phyloP scores from a whole-genome alignment of 2,113 vertebrate species.

The Theristicus caerulescens region DNA sequence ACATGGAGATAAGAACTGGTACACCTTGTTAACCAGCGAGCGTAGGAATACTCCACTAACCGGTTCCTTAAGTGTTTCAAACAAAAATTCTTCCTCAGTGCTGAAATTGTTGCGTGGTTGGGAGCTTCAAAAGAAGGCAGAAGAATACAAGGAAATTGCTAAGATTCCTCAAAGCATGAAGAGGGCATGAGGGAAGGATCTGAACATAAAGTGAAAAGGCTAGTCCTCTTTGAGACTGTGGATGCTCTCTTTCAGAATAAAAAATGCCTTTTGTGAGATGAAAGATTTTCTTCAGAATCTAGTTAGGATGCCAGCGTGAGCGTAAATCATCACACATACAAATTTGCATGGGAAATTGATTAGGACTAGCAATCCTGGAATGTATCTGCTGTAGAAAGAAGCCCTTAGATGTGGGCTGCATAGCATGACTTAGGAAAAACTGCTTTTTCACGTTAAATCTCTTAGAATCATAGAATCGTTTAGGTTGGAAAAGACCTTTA shows the following conservation, averaged over 20 bases:
- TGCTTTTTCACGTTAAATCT: background rate
- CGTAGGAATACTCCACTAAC: background rate
- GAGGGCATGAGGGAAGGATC: background rate
- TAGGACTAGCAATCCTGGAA: background rate
- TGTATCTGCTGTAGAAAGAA: background rate
- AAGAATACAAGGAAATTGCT: constrained; percentile 22
- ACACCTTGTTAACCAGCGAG: background rate
- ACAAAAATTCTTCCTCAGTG: background rate
- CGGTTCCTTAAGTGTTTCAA: background rate
- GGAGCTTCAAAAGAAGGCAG: background rate
- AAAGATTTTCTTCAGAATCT: background rate
- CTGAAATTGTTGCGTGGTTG: background rate
- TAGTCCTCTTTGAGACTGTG: background rate
- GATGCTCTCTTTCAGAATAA: background rate
- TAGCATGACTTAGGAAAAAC: background rate
- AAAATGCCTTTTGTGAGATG: background rate
- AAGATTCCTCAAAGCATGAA: background rate
- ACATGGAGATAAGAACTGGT: background rate
- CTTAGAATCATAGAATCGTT: too few species aligned
- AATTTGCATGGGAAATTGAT: background rate
- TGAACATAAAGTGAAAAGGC: background rate
- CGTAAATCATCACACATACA: background rate
- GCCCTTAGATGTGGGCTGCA: background rate
- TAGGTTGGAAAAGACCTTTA: too few species aligned
- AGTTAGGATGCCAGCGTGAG: background rate